Percentiles rank a stretch among this genome's conserved stretches.
phyloP scores from a whole-genome alignment of 2,113 vertebrate genomes.

The Leucoraja erinaceus region DNA sequence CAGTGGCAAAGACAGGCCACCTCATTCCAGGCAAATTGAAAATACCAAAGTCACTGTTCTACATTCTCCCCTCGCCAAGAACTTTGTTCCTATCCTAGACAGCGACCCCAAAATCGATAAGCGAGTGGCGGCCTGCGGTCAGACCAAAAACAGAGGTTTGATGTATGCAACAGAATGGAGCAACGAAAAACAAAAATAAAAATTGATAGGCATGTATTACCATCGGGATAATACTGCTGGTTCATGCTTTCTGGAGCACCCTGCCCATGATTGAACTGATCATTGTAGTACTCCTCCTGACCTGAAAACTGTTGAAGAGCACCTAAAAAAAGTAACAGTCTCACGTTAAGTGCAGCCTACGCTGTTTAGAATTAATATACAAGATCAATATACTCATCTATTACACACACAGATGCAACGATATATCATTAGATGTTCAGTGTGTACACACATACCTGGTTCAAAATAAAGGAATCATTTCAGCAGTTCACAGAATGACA shows the following conservation, averaged over 20 bases:
- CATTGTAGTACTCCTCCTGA: conserved; percentile 99
- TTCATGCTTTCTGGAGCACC: conserved; percentile 96
- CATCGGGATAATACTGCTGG: conserved; percentile 76
- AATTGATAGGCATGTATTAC: conserved; percentile 52
- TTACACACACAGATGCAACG: no score
- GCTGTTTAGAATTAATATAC: not conserved
- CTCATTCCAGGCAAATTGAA: not conserved
- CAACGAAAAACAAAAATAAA: conserved; percentile 39
- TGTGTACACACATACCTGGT: not conserved
- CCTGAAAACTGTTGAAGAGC: conserved; percentile 98
- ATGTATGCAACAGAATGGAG: conserved; percentile 20
- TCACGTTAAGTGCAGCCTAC: conserved; percentile 1
- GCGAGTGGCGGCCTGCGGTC: not conserved
- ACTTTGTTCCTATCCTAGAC: not conserved
- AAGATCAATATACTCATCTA: not conserved
- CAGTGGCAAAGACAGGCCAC: not conserved
- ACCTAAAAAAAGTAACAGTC: conserved; percentile 75
- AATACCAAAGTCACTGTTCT: no score
- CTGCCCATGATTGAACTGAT: conserved; percentile 98
- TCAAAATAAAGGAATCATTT: not conserved
- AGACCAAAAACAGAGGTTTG: not conserved
- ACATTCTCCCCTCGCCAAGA: not conserved
- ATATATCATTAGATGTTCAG: no score
- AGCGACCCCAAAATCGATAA: not conserved
- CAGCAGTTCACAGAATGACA: not conserved